Conservation (phyloP, 2,888 invertebrate genomes). For the Auanema freiburgensis region DNA sequence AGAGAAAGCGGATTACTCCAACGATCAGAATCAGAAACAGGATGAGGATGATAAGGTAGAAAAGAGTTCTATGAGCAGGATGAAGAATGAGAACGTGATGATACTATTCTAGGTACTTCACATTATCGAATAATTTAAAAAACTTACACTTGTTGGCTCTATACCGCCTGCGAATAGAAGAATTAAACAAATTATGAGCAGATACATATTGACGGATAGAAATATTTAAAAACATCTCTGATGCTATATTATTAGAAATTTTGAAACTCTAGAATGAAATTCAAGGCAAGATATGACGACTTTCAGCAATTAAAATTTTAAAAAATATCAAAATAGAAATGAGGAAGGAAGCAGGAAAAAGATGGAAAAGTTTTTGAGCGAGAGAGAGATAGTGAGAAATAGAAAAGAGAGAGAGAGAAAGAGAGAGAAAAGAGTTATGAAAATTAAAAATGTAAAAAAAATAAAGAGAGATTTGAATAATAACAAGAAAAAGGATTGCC, state of each 20-base stretch:
- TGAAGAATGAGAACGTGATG: neutral
- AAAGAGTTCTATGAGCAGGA: neutral
- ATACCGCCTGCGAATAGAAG: too few relatives aligned
- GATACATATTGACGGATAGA: neutral
- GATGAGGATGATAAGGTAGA: neutral
- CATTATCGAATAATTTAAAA: too few relatives aligned
- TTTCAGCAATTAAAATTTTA: neutral
- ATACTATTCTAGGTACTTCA: too few relatives aligned
- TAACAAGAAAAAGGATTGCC: neutral
- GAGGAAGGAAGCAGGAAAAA: neutral
- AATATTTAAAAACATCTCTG: slow-evolving; percentile 3
- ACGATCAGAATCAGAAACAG: too few relatives aligned
- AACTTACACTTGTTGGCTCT: too few relatives aligned
- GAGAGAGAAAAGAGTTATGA: neutral
- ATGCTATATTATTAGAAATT: slow-evolving; percentile 1
- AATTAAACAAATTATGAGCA: too few relatives aligned
- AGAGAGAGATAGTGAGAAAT: neutral
- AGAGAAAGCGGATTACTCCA: too few relatives aligned
- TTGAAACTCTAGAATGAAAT: neutral
- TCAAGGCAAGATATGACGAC: neutral
- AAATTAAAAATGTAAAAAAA: slow-evolving; percentile 3
- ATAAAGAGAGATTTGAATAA: slow-evolving; percentile 2
- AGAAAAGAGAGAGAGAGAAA: slow-evolving; percentile 7
- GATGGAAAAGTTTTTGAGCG: neutral
- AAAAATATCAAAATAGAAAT: neutral